Conservation (phyloP, 2,888 invertebrate species). For the Orthosia cruda region DNA sequence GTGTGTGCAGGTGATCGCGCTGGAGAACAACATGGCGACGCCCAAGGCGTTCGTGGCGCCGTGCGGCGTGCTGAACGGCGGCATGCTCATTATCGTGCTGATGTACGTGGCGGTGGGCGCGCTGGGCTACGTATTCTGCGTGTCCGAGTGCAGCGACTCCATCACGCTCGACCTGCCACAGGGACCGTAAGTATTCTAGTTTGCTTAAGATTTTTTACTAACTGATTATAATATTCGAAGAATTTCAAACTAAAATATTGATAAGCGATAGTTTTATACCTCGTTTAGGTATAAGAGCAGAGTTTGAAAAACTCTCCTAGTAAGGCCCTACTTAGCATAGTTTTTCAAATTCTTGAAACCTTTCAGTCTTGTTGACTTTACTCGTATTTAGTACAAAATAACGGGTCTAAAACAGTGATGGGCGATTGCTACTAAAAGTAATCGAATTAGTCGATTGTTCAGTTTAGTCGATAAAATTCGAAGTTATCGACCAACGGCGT, state of each 20-base stretch:
- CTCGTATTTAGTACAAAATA: too few relatives aligned
- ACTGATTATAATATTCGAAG: neutral
- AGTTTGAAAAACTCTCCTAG: neutral
- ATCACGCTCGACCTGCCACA: constrained; percentile 96
- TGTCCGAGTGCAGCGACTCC: constrained; percentile 93
- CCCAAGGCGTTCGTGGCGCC: constrained; percentile 95
- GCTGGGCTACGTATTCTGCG: constrained; percentile 96
- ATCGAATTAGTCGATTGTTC: too few relatives aligned
- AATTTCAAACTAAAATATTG: neutral
- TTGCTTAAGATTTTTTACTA: neutral
- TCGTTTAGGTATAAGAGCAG: neutral
- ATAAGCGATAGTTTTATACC: neutral
- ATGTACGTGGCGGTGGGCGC: constrained; percentile 96
- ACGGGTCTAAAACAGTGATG: too few relatives aligned
- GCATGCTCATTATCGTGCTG: constrained; percentile 95
- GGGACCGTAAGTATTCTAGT: constrained; percentile 77
- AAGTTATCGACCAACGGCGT: too few relatives aligned
- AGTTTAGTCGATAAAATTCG: too few relatives aligned
- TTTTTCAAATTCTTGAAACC: too few relatives aligned
- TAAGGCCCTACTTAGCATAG: too few relatives aligned
- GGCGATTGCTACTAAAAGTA: too few relatives aligned
- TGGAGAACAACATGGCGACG: constrained; percentile 97
- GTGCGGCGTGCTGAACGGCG: constrained; percentile 96
- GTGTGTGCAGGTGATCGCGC: constrained; percentile 94
- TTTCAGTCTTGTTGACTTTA: too few relatives aligned